A percentile compares a stretch with the other conserved stretches of the same genome.
These are phyloP conservation scores for Gambusia affinis DNA, from an alignment of 2,113 vertebrate species.

Conservation along the genomic window DNA sequence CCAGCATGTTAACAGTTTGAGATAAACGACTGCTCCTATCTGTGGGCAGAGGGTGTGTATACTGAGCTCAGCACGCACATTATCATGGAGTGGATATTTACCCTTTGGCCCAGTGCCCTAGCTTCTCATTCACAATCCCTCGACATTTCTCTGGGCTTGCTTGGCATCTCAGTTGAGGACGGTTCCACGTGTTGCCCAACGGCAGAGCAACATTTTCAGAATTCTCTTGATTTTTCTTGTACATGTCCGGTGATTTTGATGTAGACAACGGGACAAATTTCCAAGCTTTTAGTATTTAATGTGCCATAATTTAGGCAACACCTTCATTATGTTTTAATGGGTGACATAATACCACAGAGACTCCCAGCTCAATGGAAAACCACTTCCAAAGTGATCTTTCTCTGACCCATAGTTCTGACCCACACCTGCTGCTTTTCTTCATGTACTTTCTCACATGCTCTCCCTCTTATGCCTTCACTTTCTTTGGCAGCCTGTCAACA, in stretches of 20 bases:
- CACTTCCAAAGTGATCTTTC: constrained; percentile 34
- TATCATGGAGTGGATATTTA: constrained; percentile 65
- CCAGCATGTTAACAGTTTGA: constrained; percentile 36
- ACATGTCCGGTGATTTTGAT: constrained; percentile 15
- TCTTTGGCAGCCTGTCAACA: background rate
- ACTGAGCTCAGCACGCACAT: constrained; percentile 57
- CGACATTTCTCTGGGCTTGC: constrained; percentile 12
- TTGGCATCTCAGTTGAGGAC: constrained; percentile 2
- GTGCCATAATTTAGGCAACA: constrained; percentile 62
- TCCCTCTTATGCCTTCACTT: constrained; percentile 8
- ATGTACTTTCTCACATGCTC: background rate
- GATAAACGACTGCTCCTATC: constrained; percentile 69
- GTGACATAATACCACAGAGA: constrained; percentile 74
- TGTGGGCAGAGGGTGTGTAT: constrained; percentile 68
- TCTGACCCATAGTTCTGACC: constrained; percentile 43
- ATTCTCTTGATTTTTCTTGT: constrained; percentile 8
- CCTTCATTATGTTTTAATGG: constrained; percentile 66
- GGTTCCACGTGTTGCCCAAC: constrained; percentile 6
- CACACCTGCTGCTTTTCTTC: constrained; percentile 39
- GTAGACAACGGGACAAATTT: constrained; percentile 30
- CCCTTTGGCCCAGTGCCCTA: constrained; percentile 51
- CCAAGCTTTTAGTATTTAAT: constrained; percentile 51
- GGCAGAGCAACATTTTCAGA: constrained; percentile 1
- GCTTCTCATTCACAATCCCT: constrained; percentile 49
- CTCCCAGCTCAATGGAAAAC: constrained; percentile 62